Base-by-base conservation (phyloP, 2,113 vertebrate species). In the Pithys albifrons region DNA sequence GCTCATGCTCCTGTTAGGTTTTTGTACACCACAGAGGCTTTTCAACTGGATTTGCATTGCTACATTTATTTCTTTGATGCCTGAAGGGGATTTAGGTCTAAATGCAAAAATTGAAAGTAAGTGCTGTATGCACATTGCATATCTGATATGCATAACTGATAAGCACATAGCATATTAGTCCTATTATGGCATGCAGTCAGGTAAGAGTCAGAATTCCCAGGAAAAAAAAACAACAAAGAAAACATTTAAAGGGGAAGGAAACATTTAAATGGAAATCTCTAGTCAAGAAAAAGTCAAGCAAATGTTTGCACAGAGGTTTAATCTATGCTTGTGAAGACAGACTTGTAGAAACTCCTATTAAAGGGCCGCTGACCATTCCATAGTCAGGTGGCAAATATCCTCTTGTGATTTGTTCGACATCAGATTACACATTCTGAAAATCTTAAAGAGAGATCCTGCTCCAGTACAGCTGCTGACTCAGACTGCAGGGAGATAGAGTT, bases 391-490 rank as follows among this genome's bases (percentile, higher is more conserved):
- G 88, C 87, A 97, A 94, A 95, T 95, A 94, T 62, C 48, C 9
- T 81, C 65, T 80, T n/a, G 35, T 45, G 52, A 33, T 27, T 83
- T 87, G 92, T 86, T 90, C 19, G 23, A 94, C 93, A 88, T 97
- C 86, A 84, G 49, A 74, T 95, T 95, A 96, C 93, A 95, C 87
- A 77, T 95, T 96, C 89, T 93, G 41, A 72, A 94, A 85, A 41
- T 54, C 69, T 89, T 78, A 93, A 93, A 79, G 82, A 94, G 66
- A 95, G 85, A 41, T 85, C 58, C 62, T 91, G 75, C 88, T 97
- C 57, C 46, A 65, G 57, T 83, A 86, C 95, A 97, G 95, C 93
- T 97, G 97, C 97, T 98, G 97, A 97, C 93, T 97, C 96, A 97
- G 96, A 35, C 87, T 91, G 39, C 72, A 71, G 59, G 71, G 85